These are phyloP conservation scores for Drosophila pandora DNA, from an alignment of 1,140 invertebrate genomes.

Conservation along the genomic window DNA sequence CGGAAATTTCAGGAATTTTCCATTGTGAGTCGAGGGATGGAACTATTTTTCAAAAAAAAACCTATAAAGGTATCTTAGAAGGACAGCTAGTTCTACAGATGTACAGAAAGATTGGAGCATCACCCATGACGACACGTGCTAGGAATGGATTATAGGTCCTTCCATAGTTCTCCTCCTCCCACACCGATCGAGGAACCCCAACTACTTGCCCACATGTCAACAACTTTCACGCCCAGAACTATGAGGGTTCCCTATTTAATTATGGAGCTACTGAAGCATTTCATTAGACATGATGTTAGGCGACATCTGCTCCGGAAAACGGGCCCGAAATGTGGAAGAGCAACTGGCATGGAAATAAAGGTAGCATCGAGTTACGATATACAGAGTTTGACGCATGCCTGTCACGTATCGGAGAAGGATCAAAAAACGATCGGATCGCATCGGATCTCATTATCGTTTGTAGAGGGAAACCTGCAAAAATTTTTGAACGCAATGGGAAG, in stretches of 20 bases:
- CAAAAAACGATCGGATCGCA: conserved; percentile 16
- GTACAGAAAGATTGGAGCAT: conserved; percentile 15
- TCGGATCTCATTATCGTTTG: conserved; percentile 38
- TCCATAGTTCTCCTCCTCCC: background rate
- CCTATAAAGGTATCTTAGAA: background rate
- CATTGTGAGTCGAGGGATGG: background rate
- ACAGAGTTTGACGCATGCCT: conserved; percentile 60
- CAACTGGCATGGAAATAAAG: conserved; percentile 30
- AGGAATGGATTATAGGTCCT: conserved; percentile 20
- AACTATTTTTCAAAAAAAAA: background rate
- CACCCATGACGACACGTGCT: conserved; percentile 45
- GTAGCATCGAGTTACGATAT: conserved; percentile 55
- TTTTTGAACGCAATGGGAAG: conserved; percentile 16
- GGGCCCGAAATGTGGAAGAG: conserved; percentile 23
- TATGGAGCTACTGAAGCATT: conserved; percentile 59
- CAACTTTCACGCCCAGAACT: conserved; percentile 65
- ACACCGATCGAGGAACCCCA: background rate
- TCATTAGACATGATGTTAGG: conserved; percentile 61
- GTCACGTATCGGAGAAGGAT: conserved; percentile 56
- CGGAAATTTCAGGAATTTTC: conserved; percentile 17
- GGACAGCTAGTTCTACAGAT: background rate
- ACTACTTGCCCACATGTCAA: conserved; percentile 59
- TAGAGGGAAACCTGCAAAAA: conserved; percentile 64
- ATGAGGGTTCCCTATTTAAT: conserved; percentile 57
- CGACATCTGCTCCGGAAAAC: conserved; percentile 49